Conservation (phyloP, 2,113 vertebrate genomes). For the Rattus rattus region DNA sequence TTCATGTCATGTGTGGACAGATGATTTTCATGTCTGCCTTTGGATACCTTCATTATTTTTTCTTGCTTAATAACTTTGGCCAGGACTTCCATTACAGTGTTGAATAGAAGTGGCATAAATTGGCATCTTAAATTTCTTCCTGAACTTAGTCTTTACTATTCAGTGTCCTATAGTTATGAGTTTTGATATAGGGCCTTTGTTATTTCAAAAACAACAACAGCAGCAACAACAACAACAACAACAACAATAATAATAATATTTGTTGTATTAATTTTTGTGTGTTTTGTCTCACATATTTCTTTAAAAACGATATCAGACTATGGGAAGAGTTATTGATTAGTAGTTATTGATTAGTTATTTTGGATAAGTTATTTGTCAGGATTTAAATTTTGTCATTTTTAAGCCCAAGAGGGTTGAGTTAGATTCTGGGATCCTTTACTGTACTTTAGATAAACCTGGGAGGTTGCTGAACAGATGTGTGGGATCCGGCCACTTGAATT, state of each 20-base stretch:
- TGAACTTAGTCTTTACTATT: neutral
- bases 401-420: slow-evolving; percentile 15
- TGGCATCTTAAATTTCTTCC: slow-evolving; percentile 3
- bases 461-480: neutral
- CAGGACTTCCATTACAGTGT: neutral
- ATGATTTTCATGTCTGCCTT: slow-evolving; percentile 3
- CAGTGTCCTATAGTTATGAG: neutral
- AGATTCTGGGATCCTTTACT: neutral
- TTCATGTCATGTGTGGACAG: neutral
- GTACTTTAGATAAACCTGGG: neutral
- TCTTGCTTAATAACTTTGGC: slow-evolving; percentile 8
- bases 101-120: neutral
- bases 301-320: neutral
- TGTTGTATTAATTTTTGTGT: neutral
- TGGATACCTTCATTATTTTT: neutral
- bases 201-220: neutral
- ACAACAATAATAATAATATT: neutral
- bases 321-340: neutral
- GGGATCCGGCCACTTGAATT: neutral
- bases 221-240: neutral
- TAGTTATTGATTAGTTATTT: neutral
- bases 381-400: slow-evolving; percentile 38
- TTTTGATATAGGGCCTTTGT: slow-evolving; percentile 6
- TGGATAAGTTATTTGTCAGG: neutral
- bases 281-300: slow-evolving; percentile 1